A percentile compares a stretch with the other conserved stretches of the same genome.
Evolutionary conservation across 1,140 invertebrate species (phyloP).

Genomic region (Drosophila paulistorum): DNA sequence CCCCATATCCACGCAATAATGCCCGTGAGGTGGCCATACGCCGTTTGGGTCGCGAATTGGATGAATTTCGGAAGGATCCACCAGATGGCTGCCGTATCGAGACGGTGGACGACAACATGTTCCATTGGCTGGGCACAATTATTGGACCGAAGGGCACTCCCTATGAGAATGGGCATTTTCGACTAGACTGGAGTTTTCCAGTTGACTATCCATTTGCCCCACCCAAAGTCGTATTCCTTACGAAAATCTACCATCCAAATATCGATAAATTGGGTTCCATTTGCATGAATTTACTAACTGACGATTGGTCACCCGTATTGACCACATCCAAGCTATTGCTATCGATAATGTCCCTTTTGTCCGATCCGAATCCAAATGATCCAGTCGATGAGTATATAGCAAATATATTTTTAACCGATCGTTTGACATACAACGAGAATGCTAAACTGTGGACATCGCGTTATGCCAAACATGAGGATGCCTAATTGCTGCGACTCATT

Average conservation of each 20-base stretch:
- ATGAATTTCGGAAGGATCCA: background rate
- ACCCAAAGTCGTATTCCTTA: conserved; percentile 91
- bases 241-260: conserved; percentile 92
- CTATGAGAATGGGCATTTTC: conserved; percentile 90
- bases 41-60: conserved; percentile 9
- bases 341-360: conserved; percentile 97
- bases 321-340: conserved; percentile 97
- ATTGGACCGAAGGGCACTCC: conserved; percentile 89
- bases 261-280: conserved; percentile 90
- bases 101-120: conserved; percentile 1
- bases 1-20: background rate
- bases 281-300: conserved; percentile 90
- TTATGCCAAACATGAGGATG: conserved; percentile 86
- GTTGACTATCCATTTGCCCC: conserved; percentile 91
- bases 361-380: conserved; percentile 98
- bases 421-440: conserved; percentile 94
- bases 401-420: conserved; percentile 94
- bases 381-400: conserved; percentile 97
- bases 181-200: conserved; percentile 89
- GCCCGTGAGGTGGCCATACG: background rate
- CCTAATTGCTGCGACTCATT: background rate
- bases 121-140: conserved; percentile 35
- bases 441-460: conserved; percentile 96
- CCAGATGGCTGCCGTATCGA: conserved; percentile 21
- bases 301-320: conserved; percentile 97